phyloP scores from a whole-genome alignment of 2,797 vertebrate genomes.

The Hydrocynus forskahlii region DNA sequence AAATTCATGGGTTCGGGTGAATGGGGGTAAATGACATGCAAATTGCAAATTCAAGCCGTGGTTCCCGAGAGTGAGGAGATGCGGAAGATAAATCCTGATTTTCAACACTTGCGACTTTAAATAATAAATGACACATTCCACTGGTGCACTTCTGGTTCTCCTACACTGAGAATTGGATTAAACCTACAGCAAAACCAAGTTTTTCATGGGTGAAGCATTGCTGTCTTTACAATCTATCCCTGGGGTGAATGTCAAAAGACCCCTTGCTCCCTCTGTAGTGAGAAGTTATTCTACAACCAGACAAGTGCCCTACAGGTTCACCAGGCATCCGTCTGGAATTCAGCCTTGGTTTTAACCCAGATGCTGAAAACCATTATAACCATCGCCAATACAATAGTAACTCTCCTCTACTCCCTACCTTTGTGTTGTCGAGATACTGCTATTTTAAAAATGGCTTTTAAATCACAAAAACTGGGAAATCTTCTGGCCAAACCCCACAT shows the following conservation, averaged over 20 bases:
- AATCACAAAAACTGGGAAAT: background rate
- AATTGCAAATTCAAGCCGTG: background rate
- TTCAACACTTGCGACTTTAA: no score
- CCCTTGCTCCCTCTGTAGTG: background rate
- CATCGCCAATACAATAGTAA: background rate
- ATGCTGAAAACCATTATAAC: background rate
- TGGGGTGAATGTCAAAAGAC: no score
- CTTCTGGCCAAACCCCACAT: background rate
- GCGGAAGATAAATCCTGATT: background rate
- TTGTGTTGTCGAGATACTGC: background rate
- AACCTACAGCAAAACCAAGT: background rate
- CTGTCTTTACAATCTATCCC: background rate
- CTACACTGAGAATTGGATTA: background rate
- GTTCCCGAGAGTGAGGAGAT: background rate
- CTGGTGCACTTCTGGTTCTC: background rate
- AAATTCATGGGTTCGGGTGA: no score
- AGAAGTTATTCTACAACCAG: background rate
- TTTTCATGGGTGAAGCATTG: background rate
- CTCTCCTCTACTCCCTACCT: background rate
- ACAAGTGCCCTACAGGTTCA: background rate
- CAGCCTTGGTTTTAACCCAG: background rate
- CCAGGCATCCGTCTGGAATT: background rate
- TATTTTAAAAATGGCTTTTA: background rate
- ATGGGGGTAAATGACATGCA: background rate
- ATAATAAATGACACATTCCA: no score